Conservation (phyloP, 2,113 vertebrate species). For the Perognathus longimembris region DNA sequence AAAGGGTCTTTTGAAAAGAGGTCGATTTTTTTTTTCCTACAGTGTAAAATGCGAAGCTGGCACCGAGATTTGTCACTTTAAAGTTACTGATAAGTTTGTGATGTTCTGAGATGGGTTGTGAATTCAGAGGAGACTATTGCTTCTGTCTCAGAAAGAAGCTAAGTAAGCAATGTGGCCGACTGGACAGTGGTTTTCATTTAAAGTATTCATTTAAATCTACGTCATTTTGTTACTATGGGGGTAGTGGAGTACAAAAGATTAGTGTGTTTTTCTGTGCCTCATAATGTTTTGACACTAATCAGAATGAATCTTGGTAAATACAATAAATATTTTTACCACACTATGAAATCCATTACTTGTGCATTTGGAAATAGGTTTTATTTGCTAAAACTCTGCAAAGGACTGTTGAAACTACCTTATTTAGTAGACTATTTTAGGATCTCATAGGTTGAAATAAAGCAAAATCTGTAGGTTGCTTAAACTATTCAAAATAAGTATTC, state of each 20-base stretch:
- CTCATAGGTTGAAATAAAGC: conserved; percentile 42
- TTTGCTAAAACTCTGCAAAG: conserved; percentile 51
- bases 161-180: neutral
- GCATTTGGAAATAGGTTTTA: conserved; percentile 51
- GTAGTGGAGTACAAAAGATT: neutral
- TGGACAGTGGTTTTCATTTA: conserved; percentile 2
- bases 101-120: neutral
- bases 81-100: conserved; percentile 1
- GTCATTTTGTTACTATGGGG: neutral
- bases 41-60: neutral
- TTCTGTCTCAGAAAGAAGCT: conserved; percentile 26
- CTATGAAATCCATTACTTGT: conserved; percentile 35
- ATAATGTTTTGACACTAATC: neutral
- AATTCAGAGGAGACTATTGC: neutral
- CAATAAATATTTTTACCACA: neutral
- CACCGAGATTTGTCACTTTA: neutral
- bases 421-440: conserved; percentile 7
- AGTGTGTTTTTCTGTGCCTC: conserved; percentile 12
- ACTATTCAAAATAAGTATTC: conserved; percentile 26
- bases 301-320: neutral
- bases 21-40: neutral
- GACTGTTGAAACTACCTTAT: neutral
- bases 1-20: neutral
- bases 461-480: conserved; percentile 42
- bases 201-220: conserved; percentile 15